phyloP scores from a whole-genome alignment of 2,797 vertebrate species.

The Enteromius viviparus region DNA sequence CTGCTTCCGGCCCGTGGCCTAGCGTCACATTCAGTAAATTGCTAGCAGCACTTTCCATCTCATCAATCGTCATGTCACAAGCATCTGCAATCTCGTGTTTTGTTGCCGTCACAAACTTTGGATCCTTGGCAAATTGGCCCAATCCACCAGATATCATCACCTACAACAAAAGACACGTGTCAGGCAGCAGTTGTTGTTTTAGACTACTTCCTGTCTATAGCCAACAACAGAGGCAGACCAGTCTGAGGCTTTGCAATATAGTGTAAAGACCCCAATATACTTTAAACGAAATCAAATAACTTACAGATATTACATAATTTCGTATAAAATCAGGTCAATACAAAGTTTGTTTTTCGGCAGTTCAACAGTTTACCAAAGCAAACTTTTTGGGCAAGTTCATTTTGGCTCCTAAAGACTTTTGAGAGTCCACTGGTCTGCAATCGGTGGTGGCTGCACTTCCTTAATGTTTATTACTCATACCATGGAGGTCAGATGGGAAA shows the following conservation, averaged over 20 bases:
- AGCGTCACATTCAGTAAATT: conserved; percentile 88
- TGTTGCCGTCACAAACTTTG: conserved; percentile 91
- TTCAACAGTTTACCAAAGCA: too few relatives aligned
- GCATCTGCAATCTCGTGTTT: conserved; percentile 96
- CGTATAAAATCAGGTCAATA: too few relatives aligned
- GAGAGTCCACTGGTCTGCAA: too few relatives aligned
- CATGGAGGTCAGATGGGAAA: too few relatives aligned
- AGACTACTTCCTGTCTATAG: not conserved
- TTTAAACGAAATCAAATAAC: too few relatives aligned
- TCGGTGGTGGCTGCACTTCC: too few relatives aligned
- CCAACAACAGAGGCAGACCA: not conserved
- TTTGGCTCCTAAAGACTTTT: too few relatives aligned
- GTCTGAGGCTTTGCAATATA: not conserved
- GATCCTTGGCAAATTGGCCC: conserved; percentile 92
- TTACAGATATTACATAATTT: too few relatives aligned
- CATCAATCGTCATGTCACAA: conserved; percentile 94
- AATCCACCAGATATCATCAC: conserved; percentile 96
- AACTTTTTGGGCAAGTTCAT: too few relatives aligned
- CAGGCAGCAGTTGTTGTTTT: not conserved
- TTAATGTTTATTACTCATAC: too few relatives aligned
- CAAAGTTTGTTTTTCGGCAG: too few relatives aligned
- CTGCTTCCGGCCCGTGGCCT: conserved; percentile 67
- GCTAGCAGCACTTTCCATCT: conserved; percentile 98
- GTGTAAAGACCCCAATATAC: not conserved
- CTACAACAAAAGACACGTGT: conserved; percentile 69